Conservation (phyloP, 2,888 invertebrate species). For the Tyria jacobaeae region DNA sequence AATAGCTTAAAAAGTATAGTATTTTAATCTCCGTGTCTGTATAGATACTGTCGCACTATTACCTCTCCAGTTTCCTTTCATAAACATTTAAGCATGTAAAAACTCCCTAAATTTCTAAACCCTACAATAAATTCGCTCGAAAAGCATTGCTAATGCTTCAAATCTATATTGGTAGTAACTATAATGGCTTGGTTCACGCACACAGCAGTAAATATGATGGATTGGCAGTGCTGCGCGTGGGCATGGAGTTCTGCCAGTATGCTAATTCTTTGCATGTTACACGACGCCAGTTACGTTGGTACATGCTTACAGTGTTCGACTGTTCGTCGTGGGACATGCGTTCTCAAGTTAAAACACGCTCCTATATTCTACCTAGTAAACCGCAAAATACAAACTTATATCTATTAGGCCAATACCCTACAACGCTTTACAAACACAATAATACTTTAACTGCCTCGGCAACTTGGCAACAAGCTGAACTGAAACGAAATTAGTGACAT, state of each 20-base stretch:
- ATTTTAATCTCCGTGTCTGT: constrained; percentile 25
- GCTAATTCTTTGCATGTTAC: constrained; percentile 76
- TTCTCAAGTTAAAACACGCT: constrained; percentile 53
- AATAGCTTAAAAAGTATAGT: constrained; percentile 30
- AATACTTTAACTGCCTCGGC: constrained; percentile 1
- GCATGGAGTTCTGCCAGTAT: constrained; percentile 79
- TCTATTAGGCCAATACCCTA: neutral
- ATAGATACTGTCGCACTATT: constrained; percentile 38
- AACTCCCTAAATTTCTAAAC: constrained; percentile 24
- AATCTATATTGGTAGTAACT: constrained; percentile 55
- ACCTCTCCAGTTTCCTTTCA: constrained; percentile 34
- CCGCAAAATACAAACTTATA: constrained; percentile 5
- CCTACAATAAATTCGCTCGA: constrained; percentile 43
- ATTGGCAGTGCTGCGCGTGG: constrained; percentile 76
- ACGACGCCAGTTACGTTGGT: constrained; percentile 65
- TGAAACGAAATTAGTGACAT: neutral
- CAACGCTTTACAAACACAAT: neutral
- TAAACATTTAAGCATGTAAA: constrained; percentile 1
- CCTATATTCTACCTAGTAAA: constrained; percentile 4
- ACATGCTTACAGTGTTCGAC: constrained; percentile 70
- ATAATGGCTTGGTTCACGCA: constrained; percentile 64
- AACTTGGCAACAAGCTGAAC: neutral
- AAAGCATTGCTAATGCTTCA: constrained; percentile 36
- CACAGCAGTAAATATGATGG: constrained; percentile 77
- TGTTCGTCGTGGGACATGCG: constrained; percentile 69